phyloP scores from a whole-genome alignment of 2,113 vertebrate species.

The Cygnus atratus region DNA sequence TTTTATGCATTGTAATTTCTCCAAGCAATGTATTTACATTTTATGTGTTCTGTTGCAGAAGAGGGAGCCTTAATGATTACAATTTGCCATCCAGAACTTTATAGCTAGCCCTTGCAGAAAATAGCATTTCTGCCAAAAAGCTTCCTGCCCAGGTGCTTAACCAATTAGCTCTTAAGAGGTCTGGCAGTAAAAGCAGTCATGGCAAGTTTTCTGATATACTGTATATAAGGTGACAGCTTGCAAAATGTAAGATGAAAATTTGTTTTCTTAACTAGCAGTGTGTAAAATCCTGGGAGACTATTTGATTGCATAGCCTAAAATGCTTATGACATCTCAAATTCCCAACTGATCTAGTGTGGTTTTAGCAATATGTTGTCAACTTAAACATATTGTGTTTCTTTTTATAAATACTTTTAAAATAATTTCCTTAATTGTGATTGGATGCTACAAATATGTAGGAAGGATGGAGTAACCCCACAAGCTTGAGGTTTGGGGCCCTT shows the following conservation, averaged over 20 bases:
- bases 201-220: slow-evolving; percentile 76
- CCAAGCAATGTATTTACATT: slow-evolving; percentile 65
- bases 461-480: neutral
- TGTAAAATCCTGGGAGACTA: slow-evolving; percentile 77
- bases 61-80: slow-evolving; percentile 77
- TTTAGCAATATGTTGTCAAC: slow-evolving; percentile 63
- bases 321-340: slow-evolving; percentile 68
- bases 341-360: slow-evolving; percentile 52
- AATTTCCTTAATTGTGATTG: slow-evolving; percentile 36
- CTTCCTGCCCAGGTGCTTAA: slow-evolving; percentile 85
- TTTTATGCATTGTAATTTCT: slow-evolving; percentile 57
- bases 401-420: slow-evolving; percentile 33
- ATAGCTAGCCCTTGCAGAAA: slow-evolving; percentile 78
- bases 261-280: slow-evolving; percentile 79
- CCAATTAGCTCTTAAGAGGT: slow-evolving; percentile 80
- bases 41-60: slow-evolving; percentile 74
- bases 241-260: slow-evolving; percentile 82
- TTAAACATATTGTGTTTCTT: slow-evolving; percentile 44
- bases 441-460: neutral
- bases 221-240: slow-evolving; percentile 79
- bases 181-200: slow-evolving; percentile 76
- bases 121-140: slow-evolving; percentile 78
- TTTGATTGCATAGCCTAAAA: slow-evolving; percentile 70
- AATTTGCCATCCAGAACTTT: slow-evolving; percentile 83
- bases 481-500: neutral